Evolutionary conservation across 2,797 vertebrate genomes (phyloP).

Genomic region (Clamator glandarius): DNA sequence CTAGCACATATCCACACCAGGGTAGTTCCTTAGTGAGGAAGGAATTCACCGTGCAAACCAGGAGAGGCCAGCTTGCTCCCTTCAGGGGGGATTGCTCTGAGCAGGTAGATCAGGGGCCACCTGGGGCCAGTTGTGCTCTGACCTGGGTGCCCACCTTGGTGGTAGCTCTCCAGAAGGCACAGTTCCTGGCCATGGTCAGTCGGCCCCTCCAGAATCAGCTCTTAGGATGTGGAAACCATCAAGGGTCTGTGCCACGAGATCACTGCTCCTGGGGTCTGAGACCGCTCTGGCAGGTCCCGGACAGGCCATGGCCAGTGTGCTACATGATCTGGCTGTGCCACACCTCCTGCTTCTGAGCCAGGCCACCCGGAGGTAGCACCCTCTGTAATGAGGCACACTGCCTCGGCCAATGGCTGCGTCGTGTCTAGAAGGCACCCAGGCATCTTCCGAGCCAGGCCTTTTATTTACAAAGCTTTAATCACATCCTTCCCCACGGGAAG

Average conservation of each 20-base stretch:
- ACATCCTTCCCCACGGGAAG: slow-evolving; percentile 57
- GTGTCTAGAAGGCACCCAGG: background rate
- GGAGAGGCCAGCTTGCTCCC: background rate
- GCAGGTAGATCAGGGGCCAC: background rate
- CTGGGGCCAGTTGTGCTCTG: background rate
- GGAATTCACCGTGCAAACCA: background rate
- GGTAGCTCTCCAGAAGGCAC: background rate
- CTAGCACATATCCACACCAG: background rate
- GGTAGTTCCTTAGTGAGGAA: background rate
- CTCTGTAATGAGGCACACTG: fast-evolving
- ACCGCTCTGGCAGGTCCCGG: background rate
- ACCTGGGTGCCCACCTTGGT: background rate
- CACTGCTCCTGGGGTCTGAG: background rate
- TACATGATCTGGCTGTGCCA: background rate
- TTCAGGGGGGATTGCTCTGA: fast-evolving
- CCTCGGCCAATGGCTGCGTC: background rate
- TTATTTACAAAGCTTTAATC: slow-evolving; percentile 47
- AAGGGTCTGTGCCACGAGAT: background rate
- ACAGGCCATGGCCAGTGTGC: fast-evolving
- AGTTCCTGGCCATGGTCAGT: no score
- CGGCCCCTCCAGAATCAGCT: background rate
- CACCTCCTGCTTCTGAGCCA: background rate
- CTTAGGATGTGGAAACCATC: background rate
- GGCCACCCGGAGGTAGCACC: background rate
- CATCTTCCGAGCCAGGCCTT: background rate